These are phyloP conservation scores for Lophius piscatorius DNA, from an alignment of 2,113 vertebrate species.

Conservation along the genomic window DNA sequence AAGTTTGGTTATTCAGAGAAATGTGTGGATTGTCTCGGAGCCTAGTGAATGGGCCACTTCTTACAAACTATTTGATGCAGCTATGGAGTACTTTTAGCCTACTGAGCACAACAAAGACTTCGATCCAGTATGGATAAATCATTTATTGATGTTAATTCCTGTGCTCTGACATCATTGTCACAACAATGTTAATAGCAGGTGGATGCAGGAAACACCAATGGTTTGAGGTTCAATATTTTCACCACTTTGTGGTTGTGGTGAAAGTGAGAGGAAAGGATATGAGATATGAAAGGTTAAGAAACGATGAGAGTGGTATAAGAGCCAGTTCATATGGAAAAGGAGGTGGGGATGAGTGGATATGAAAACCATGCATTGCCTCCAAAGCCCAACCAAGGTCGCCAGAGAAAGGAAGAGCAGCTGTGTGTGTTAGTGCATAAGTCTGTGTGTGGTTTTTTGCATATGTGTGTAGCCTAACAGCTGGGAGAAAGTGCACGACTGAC, in stretches of 20 bases:
- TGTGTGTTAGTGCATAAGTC: constrained; percentile 31
- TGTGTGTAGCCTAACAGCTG: constrained; percentile 69
- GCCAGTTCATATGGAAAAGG: constrained; percentile 43
- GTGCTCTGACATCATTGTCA: constrained; percentile 36
- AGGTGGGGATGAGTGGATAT: constrained; percentile 68
- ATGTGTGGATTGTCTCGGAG: constrained; percentile 1
- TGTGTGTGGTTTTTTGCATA: constrained; percentile 51
- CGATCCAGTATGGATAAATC: constrained; percentile 34
- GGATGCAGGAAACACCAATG: constrained; percentile 36
- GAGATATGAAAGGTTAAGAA: constrained; percentile 12
- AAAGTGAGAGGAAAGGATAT: constrained; percentile 13
- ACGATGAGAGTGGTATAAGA: constrained; percentile 35
- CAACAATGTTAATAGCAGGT: constrained; percentile 43
- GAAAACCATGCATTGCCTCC: constrained; percentile 66
- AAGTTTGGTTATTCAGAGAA: constrained; percentile 22
- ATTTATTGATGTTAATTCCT: constrained; percentile 36
- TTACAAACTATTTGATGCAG: constrained; percentile 28
- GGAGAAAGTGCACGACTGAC: constrained; percentile 71
- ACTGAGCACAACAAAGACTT: constrained; percentile 16
- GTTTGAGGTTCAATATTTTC: constrained; percentile 9
- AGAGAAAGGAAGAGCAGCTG: constrained; percentile 76
- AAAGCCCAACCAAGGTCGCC: constrained; percentile 69
- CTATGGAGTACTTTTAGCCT: constrained; percentile 18
- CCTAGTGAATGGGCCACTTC: not conserved
- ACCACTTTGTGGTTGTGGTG: constrained; percentile 8